Evolutionary conservation across 2,113 vertebrate species (phyloP).

Genomic region (Illadopsis cleaveri): DNA sequence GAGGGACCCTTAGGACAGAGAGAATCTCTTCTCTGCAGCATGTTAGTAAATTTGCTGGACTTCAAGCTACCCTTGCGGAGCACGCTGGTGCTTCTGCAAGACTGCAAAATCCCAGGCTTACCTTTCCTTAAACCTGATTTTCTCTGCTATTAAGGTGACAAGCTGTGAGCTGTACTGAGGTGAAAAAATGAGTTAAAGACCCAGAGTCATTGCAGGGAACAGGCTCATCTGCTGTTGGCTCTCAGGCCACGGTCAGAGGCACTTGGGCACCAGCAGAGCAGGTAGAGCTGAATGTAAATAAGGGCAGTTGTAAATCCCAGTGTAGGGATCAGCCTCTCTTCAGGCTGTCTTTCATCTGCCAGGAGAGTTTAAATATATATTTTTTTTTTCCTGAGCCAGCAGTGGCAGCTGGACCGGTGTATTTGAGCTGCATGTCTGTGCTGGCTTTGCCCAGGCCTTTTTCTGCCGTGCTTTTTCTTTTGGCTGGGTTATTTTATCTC

Average conservation of each 20-base stretch:
- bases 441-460: neutral
- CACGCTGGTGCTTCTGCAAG: fast-evolving
- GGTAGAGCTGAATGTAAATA: neutral
- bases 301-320: neutral
- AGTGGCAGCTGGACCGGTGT: neutral
- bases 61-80: neutral
- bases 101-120: neutral
- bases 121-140: neutral
- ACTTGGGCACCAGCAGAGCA: neutral
- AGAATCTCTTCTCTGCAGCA: neutral
- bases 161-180: neutral
- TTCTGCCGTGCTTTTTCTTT: neutral
- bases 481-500: neutral
- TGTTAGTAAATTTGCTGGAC: neutral
- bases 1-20: neutral
- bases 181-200: neutral
- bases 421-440: neutral
- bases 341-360: neutral
- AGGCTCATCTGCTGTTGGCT: fast-evolving
- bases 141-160: neutral
- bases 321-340: neutral
- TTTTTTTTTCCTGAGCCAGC: neutral
- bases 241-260: fast-evolving
- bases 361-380: neutral
- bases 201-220: neutral